A percentile compares a stretch with the other conserved stretches of the same genome.
phyloP scores from a whole-genome alignment of 2,888 invertebrate species.

The Artemia sinica region DNA sequence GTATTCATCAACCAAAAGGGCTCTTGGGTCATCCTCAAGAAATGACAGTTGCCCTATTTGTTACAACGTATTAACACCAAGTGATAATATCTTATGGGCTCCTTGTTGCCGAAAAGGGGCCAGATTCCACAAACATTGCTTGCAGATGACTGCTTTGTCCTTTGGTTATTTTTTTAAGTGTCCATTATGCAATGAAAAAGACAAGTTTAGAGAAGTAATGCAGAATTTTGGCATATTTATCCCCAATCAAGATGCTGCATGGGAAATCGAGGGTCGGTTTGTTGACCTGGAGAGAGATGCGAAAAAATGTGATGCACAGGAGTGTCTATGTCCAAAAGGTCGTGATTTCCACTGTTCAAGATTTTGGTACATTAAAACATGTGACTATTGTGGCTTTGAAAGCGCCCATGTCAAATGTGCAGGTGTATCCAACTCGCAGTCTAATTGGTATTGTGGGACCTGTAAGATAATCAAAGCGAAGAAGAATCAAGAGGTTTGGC shows the following conservation, averaged over 20 bases:
- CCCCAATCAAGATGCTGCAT: constrained; percentile 63
- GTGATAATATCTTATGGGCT: constrained; percentile 19
- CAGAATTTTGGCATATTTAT: constrained; percentile 52
- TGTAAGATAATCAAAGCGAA: not conserved
- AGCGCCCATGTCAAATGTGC: not conserved
- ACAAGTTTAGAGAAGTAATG: constrained; percentile 44
- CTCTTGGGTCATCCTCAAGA: too few species aligned
- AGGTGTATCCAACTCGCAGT: not conserved
- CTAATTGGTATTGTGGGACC: not conserved
- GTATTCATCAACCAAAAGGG: too few species aligned
- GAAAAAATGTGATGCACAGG: constrained; percentile 40
- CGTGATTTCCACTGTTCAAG: constrained; percentile 30
- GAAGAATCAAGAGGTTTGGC: too few species aligned
- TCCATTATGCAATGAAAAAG: constrained; percentile 43
- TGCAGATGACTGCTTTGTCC: constrained; percentile 15
- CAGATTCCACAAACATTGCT: constrained; percentile 18
- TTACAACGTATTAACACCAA: constrained; percentile 15
- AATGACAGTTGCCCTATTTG: constrained; percentile 18
- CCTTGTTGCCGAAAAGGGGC: constrained; percentile 21
- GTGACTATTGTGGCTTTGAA: not conserved
- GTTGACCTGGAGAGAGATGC: constrained; percentile 48
- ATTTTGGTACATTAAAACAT: not conserved
- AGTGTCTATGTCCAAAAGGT: constrained; percentile 44
- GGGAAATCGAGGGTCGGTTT: constrained; percentile 65
- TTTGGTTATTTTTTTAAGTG: constrained; percentile 18